Percentiles rank a stretch among this genome's conserved stretches.
Evolutionary conservation across 2,113 vertebrate genomes (phyloP).

Genomic region (Neoarius graeffei): DNA sequence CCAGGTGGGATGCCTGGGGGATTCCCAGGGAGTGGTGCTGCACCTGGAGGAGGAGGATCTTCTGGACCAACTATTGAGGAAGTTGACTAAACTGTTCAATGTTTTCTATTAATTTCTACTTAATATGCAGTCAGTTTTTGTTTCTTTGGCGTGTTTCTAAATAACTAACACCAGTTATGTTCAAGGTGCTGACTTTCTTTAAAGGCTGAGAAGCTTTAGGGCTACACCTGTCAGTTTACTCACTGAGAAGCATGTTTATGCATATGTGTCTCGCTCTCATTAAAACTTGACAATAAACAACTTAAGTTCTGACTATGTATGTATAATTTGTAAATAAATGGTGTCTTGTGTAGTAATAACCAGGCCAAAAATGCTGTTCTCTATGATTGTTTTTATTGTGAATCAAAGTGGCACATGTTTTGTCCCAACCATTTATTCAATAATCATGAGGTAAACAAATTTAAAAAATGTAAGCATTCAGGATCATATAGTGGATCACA

Average conservation of each 20-base stretch:
- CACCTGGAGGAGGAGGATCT: conserved; percentile 59
- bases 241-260: conserved; percentile 34
- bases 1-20: conserved; percentile 75
- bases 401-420: conserved; percentile 54
- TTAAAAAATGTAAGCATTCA: conserved; percentile 60
- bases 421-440: conserved; percentile 59
- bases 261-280: background rate
- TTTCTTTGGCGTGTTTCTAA: conserved; percentile 35
- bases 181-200: background rate
- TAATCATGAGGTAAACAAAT: conserved; percentile 55
- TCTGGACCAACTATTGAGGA: conserved; percentile 76
- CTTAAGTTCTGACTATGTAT: background rate
- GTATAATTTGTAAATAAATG: background rate
- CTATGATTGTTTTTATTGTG: conserved; percentile 6
- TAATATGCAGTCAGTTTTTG: background rate
- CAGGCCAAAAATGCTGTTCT: background rate
- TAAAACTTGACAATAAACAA: conserved; percentile 9
- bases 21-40: conserved; percentile 60
- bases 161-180: background rate
- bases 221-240: conserved; percentile 30
- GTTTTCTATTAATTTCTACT: background rate
- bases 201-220: background rate
- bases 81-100: conserved; percentile 64
- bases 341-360: background rate
- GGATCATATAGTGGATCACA: conserved; percentile 63